Percentiles rank a stretch among this genome's conserved stretches.
Conservation (phyloP, 2,888 invertebrate species). For the Pristionchus maxplancki region DNA sequence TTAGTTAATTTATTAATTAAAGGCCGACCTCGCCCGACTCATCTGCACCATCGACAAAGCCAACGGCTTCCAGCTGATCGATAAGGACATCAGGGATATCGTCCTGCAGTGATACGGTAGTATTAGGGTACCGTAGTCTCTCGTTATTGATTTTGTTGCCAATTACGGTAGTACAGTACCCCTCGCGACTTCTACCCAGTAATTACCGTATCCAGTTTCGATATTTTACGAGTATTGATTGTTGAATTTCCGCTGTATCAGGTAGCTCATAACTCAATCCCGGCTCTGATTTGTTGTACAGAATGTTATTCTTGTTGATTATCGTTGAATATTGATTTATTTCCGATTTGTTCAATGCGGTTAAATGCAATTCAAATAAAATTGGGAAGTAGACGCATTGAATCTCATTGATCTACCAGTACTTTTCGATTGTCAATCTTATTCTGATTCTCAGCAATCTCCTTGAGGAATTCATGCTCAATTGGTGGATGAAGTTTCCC, state of each 20-base stretch:
- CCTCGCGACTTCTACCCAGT: too few species aligned
- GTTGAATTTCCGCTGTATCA: background rate
- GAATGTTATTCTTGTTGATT: conserved; percentile 4
- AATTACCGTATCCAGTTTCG: background rate
- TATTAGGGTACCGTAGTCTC: too few species aligned
- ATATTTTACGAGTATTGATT: background rate
- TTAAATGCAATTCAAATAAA: background rate
- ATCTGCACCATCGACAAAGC: conserved; percentile 71
- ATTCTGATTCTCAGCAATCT: too few species aligned
- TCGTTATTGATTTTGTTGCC: background rate
- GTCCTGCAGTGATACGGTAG: conserved; percentile 55
- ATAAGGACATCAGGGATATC: conserved; percentile 71
- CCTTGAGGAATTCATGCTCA: too few species aligned
- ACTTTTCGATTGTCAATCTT: too few species aligned
- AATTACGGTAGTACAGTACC: background rate
- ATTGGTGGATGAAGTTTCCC: too few species aligned
- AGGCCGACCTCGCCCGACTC: conserved; percentile 44
- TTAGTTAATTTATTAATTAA: background rate
- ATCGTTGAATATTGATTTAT: background rate
- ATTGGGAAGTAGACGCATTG: too few species aligned
- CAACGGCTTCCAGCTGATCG: conserved; percentile 77
- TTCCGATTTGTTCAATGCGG: background rate
- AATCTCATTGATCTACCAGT: too few species aligned
- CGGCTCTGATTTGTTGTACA: background rate
- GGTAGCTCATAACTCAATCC: background rate